These are phyloP conservation scores for Acanthisitta chloris DNA, from an alignment of 2,113 vertebrate genomes.

Conservation along the genomic window DNA sequence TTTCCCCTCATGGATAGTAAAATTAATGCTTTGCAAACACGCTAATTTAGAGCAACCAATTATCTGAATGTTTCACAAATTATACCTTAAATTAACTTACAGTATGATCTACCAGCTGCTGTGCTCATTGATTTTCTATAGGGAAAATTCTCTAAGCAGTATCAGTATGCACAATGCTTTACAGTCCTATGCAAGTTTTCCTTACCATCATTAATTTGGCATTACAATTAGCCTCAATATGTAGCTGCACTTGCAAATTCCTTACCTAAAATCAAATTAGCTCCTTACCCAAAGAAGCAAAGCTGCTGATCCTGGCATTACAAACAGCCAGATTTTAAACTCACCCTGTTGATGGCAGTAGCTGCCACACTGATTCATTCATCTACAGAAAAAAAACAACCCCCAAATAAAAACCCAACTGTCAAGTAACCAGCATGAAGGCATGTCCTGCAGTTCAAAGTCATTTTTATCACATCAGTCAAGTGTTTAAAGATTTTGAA, in stretches of 20 bases:
- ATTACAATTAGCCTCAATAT: background rate
- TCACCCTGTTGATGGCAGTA: background rate
- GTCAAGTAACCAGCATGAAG: background rate
- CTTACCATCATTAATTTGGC: background rate
- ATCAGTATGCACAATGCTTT: background rate
- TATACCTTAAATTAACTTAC: conserved; percentile 6
- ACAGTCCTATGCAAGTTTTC: background rate
- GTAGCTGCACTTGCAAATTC: background rate
- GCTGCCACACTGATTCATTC: background rate
- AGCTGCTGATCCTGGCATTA: background rate
- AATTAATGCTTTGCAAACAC: background rate
- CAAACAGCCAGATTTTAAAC: background rate
- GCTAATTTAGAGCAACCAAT: background rate
- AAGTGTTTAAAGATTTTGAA: background rate
- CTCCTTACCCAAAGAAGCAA: background rate
- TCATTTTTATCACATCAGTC: background rate
- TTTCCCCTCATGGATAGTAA: background rate
- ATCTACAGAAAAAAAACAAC: background rate
- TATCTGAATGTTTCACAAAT: background rate
- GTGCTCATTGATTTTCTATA: background rate
- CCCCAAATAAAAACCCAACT: background rate
- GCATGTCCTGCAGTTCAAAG: background rate
- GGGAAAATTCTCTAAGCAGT: background rate
- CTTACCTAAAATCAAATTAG: background rate
- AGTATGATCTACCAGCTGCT: background rate